Evolutionary conservation across 2,888 invertebrate genomes (phyloP).

Genomic region (Polymixis flavicincta): DNA sequence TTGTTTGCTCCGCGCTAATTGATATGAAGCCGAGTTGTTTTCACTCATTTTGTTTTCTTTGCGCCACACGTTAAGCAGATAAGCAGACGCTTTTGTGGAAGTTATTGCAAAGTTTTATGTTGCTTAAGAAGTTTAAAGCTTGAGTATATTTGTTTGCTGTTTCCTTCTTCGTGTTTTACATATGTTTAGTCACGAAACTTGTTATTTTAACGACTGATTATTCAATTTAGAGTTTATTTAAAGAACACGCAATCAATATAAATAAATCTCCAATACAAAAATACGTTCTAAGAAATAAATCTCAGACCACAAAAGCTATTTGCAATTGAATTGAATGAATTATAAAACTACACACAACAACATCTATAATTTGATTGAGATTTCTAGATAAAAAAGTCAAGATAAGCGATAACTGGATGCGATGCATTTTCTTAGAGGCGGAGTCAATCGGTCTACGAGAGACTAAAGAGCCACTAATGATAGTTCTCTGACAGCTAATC

Average conservation of each 20-base stretch:
- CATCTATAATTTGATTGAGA: slow-evolving; percentile 39
- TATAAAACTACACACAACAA: slow-evolving; percentile 23
- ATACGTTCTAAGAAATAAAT: slow-evolving; percentile 17
- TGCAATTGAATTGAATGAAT: slow-evolving; percentile 45
- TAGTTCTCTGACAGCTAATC: slow-evolving; percentile 55
- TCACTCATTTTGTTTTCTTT: slow-evolving; percentile 61
- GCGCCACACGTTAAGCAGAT: slow-evolving; percentile 53
- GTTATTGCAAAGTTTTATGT: slow-evolving; percentile 60
- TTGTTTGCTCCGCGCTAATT: slow-evolving; percentile 64
- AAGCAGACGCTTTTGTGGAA: slow-evolving; percentile 51
- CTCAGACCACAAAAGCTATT: slow-evolving; percentile 31
- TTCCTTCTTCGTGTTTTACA: slow-evolving; percentile 34
- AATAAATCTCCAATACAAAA: slow-evolving; percentile 12
- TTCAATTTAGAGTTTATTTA: slow-evolving; percentile 3
- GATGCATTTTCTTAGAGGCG: slow-evolving; percentile 52
- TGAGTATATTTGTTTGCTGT: slow-evolving; percentile 53
- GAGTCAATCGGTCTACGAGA: slow-evolving; percentile 40
- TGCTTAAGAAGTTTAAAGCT: slow-evolving; percentile 54
- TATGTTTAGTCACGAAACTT: slow-evolving; percentile 30
- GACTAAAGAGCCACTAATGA: slow-evolving; percentile 58
- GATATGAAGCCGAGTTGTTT: slow-evolving; percentile 59
- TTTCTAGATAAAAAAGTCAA: slow-evolving; percentile 51
- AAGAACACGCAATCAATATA: slow-evolving; percentile 14
- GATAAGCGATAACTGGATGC: slow-evolving; percentile 46
- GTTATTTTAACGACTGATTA: slow-evolving; percentile 14